Evolutionary conservation across 1,140 invertebrate species (phyloP).

Genomic region (Sycobia sp.): DNA sequence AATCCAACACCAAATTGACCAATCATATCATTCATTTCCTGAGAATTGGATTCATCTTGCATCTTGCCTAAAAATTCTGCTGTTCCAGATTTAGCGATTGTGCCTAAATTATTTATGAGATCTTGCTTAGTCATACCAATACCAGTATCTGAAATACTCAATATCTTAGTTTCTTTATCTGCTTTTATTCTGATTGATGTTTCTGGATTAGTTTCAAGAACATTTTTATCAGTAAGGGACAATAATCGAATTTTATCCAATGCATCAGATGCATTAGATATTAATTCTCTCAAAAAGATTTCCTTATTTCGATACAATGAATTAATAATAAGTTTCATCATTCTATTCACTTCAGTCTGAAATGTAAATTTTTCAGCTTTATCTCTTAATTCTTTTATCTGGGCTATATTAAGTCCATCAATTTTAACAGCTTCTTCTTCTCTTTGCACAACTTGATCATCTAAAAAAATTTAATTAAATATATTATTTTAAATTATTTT

Average conservation of each 20-base stretch:
- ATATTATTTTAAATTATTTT: no score
- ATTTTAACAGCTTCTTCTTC: constrained; percentile 97
- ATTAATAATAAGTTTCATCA: constrained; percentile 99
- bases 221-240: constrained; percentile 84
- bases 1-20: constrained; percentile 98
- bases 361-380: constrained; percentile 93
- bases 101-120: constrained; percentile 95
- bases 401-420: constrained; percentile 92
- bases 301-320: constrained; percentile 98
- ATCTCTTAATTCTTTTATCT: constrained; percentile 89
- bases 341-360: constrained; percentile 96
- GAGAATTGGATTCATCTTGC: constrained; percentile 70
- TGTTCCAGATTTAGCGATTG: constrained; percentile 99
- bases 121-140: constrained; percentile 98
- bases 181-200: constrained; percentile 93
- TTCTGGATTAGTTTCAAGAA: constrained; percentile 80
- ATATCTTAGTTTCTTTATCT: constrained; percentile 91
- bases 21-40: constrained; percentile 85
- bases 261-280: constrained; percentile 96
- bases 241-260: constrained; percentile 93
- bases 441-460: constrained; percentile 78
- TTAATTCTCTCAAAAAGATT: constrained; percentile 96
- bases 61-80: constrained; percentile 97
- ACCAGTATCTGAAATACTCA: constrained; percentile 96
- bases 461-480: constrained; percentile 54